These are phyloP conservation scores for Diachasmimorpha longicaudata DNA, from an alignment of 1,140 invertebrate genomes.

Conservation along the genomic window DNA sequence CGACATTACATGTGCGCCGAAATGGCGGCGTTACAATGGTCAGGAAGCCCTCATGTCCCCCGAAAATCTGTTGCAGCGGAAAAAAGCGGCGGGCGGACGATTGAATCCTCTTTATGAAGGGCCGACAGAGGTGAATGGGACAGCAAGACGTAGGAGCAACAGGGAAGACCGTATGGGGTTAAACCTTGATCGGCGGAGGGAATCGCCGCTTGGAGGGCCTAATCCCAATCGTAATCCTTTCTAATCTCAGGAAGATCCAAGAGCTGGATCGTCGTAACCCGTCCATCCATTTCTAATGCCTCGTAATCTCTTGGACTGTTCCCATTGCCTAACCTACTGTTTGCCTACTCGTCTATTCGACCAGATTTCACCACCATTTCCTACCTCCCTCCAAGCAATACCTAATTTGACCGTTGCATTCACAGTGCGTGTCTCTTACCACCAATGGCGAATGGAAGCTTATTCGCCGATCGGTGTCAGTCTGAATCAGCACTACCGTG, in stretches of 20 bases:
- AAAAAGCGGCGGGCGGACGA: neutral
- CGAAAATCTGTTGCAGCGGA: neutral
- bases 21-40: neutral
- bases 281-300: constrained; percentile 53
- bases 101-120: neutral
- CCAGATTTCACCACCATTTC: neutral
- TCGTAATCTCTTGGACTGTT: constrained; percentile 42
- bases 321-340: constrained; percentile 26
- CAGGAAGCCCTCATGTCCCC: too few species aligned
- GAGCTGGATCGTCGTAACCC: constrained; percentile 39
- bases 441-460: neutral
- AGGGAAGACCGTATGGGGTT: constrained; percentile 21
- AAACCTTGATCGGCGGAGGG: constrained; percentile 42
- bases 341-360: constrained; percentile 26
- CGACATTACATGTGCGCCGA: neutral
- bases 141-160: neutral
- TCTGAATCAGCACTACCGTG: constrained; percentile 47
- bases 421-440: neutral
- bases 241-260: constrained; percentile 46
- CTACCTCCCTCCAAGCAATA: neutral
- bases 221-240: constrained; percentile 49
- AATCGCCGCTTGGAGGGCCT: constrained; percentile 43
- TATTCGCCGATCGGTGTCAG: constrained; percentile 39
- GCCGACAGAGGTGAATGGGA: neutral
- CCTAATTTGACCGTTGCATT: constrained; percentile 11